phyloP scores from a whole-genome alignment of 2,888 invertebrate species.

The Noctua janthina region DNA sequence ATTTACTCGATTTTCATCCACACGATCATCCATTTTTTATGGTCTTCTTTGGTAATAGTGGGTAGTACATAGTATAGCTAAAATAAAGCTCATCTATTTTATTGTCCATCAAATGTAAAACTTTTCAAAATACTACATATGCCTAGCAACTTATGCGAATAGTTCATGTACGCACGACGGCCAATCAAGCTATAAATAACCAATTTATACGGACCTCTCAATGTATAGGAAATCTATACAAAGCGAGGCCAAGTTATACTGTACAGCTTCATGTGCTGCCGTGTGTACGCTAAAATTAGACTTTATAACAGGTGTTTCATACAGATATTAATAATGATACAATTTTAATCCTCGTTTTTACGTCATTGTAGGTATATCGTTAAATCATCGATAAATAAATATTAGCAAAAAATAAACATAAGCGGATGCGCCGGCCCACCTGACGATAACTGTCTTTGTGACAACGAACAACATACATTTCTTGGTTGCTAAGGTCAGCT shows the following conservation, averaged over 20 bases:
- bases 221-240: too few relatives aligned
- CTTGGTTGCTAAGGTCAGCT: neutral
- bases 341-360: conserved; percentile 1
- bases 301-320: neutral
- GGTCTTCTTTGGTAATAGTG: neutral
- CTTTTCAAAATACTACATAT: neutral
- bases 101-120: neutral
- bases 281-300: neutral
- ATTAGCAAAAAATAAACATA: neutral
- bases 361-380: neutral
- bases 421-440: neutral
- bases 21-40: neutral
- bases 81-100: neutral
- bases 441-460: neutral
- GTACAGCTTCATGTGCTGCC: too few relatives aligned
- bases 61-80: neutral
- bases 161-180: neutral
- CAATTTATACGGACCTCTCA: too few relatives aligned
- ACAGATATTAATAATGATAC: neutral
- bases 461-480: neutral
- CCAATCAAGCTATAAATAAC: too few relatives aligned
- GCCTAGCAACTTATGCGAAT: neutral
- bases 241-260: too few relatives aligned
- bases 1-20: neutral
- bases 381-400: neutral